Base-by-base conservation (phyloP, 2,888 invertebrate species). In the Melinaea menophilus region DNA sequence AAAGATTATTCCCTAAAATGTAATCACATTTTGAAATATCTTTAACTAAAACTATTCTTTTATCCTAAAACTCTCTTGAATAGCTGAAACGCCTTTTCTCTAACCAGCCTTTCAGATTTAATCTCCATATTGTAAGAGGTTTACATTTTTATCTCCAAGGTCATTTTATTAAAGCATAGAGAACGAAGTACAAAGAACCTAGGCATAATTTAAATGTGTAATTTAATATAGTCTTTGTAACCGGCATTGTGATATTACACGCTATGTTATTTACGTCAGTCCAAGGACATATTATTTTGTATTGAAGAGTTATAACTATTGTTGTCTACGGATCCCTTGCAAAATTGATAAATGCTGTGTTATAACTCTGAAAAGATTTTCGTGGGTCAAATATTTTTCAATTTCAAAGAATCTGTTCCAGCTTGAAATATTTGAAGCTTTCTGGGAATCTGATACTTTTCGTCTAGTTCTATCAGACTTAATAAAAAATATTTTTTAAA, bases 351-450 rank as follows among this genome's bases (percentile, higher is more conserved):
- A 82, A 87, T 86, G 78, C 79, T 70, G 76, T 76, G 78, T 75
- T 77, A 79, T 70, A 76, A 76, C 78, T 75, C 79, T 74, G 78
- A 78, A 77, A 79, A 81, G 83, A 83, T 85, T 83, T 80, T 77
- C 80, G 78, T 81, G 81, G 80, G 76, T 80, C 75, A 75, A 76
- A 77, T 73, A 86, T 85, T 86, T 85, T 86, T 87, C 85, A 85
- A 84, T 79, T 81, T 81, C n/a, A 51, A 22, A 35, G 37, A 45
- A 45, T 33, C 45, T 55, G 31, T 45, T 55, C 7, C n/a, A 22
- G 3, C 13, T 37, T 37, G 37, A 37, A 37, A 56, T 41, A 51
- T 31, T 31, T 31, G 31, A 22, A 9, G 31, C 9, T 51, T 51
- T 31, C 51, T 31, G n/a, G 31, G 51, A 51, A 22, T 51, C 9